Conservation (phyloP, 2,888 invertebrate genomes). For the Saturnia pavonia region DNA sequence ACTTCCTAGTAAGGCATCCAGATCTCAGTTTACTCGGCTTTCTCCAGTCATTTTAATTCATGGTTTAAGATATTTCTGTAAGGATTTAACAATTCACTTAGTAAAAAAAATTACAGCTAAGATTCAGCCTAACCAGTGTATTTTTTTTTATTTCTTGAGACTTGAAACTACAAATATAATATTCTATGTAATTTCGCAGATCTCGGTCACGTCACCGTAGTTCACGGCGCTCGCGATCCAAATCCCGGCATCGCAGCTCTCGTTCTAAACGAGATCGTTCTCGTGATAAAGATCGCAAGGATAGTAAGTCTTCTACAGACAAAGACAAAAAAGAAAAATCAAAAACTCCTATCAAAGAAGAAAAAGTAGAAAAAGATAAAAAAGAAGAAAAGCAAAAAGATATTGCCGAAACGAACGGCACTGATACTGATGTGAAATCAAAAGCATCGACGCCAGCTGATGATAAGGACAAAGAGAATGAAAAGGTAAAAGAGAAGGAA, state of each 20-base stretch:
- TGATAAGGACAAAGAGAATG: slow-evolving; percentile 55
- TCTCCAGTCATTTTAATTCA: too few species aligned
- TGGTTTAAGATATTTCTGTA: too few species aligned
- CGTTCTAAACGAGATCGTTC: slow-evolving; percentile 75
- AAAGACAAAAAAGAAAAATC: slow-evolving; percentile 62
- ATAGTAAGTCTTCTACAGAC: slow-evolving; percentile 55
- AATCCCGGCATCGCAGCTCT: slow-evolving; percentile 81
- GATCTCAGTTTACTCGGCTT: background rate
- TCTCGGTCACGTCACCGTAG: slow-evolving; percentile 78
- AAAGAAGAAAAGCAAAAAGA: slow-evolving; percentile 55
- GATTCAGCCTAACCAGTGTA: too few species aligned
- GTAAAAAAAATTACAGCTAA: too few species aligned
- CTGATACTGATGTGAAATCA: slow-evolving; percentile 52
- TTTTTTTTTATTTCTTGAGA: too few species aligned
- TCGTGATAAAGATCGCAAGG: slow-evolving; percentile 57
- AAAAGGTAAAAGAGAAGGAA: slow-evolving; percentile 56
- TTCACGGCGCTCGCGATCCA: slow-evolving; percentile 77
- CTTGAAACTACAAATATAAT: background rate
- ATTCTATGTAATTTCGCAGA: slow-evolving; percentile 18
- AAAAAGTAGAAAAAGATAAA: slow-evolving; percentile 52
- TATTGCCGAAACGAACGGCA: slow-evolving; percentile 61
- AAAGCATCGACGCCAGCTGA: slow-evolving; percentile 59
- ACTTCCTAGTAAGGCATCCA: too few species aligned
- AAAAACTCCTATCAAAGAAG: slow-evolving; percentile 56
- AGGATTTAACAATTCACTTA: too few species aligned